Base-by-base conservation (phyloP, 2,113 vertebrate genomes). In the Oncorhynchus kisutch region DNA sequence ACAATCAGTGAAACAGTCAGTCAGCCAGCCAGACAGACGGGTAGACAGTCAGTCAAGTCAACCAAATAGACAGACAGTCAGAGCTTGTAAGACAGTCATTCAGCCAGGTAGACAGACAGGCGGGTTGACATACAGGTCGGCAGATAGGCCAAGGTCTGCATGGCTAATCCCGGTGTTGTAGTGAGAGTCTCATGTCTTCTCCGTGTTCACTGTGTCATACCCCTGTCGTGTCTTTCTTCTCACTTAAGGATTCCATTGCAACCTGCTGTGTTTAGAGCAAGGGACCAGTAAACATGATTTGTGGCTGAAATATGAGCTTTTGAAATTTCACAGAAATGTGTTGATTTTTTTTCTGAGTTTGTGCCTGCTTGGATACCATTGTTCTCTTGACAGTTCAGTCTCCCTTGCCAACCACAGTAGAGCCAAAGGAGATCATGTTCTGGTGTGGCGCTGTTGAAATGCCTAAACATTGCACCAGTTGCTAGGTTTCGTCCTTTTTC, bases 101-200 rank as follows among this genome's bases (percentile, higher is more conserved):
- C 59, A n/a, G 16, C 51, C 72, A 82, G 49, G 78, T 64, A 74
- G 25, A 57, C 77, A 54, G 76, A 75, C 65, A 31, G 65, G 13
- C 12, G 11, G 24, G 65, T 22, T 11, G 60, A 18, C 60, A 25
- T 62, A 62, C 20, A n/a, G 11, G 12, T 27, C 0, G 65, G 13
- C 65, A 25, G 65, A 11, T 16, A n/a, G 18, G 67, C 27, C 67
- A 68, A 34, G 29, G 67, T 45, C 25, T 68, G 18, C 39, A 62
- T 64, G 29, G 39, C 72, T 74, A 54, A 74, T 67, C 6, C 45
- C 8, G 29, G 64, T 54, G 25, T 51, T 48, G 34, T 74, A 9
- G 64, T 54, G 27, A 51, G 71, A 45, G 75, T 72, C 75, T 87
- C 74, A 45, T 70, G 85, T 86, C 88, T 82, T 84, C 65, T 49